Conservation (phyloP, 2,888 invertebrate species). For the Acronicta aceris region DNA sequence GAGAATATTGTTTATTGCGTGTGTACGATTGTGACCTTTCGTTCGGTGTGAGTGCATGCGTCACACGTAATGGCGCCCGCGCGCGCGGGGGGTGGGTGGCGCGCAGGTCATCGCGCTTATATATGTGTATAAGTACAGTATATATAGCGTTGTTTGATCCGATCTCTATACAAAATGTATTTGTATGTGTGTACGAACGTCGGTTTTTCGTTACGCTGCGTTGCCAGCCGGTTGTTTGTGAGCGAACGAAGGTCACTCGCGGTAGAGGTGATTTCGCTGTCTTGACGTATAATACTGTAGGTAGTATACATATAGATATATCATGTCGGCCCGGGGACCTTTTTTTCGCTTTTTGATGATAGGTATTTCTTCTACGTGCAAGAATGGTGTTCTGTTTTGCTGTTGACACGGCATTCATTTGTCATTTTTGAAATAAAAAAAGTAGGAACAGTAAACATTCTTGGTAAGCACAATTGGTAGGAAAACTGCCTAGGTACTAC, state of each 20-base stretch:
- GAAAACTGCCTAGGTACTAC: not conserved
- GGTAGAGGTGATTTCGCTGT: constrained; percentile 64
- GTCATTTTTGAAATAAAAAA: constrained; percentile 7
- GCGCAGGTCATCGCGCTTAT: constrained; percentile 84
- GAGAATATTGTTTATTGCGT: constrained; percentile 49
- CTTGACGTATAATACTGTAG: constrained; percentile 49
- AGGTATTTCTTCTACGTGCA: constrained; percentile 39
- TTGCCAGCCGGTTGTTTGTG: constrained; percentile 81
- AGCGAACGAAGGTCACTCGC: constrained; percentile 81
- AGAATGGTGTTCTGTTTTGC: constrained; percentile 28
- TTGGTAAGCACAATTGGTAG: not conserved
- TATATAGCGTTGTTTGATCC: constrained; percentile 71
- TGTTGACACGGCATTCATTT: constrained; percentile 3
- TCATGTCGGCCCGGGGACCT: constrained; percentile 11
- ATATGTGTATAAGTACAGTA: constrained; percentile 64
- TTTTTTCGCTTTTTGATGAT: constrained; percentile 41
- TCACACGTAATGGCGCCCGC: constrained; percentile 77
- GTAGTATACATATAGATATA: too few species aligned
- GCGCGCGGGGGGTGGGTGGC: constrained; percentile 65
- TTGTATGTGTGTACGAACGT: constrained; percentile 68
- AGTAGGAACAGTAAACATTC: not conserved
- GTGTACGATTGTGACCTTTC: constrained; percentile 66
- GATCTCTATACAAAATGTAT: constrained; percentile 60
- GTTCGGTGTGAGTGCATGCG: constrained; percentile 69
- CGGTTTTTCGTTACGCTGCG: constrained; percentile 76